Percentiles rank a stretch among this genome's conserved stretches.
Conservation (phyloP, 1,140 invertebrate genomes). For the Hypsibius dujardini region DNA sequence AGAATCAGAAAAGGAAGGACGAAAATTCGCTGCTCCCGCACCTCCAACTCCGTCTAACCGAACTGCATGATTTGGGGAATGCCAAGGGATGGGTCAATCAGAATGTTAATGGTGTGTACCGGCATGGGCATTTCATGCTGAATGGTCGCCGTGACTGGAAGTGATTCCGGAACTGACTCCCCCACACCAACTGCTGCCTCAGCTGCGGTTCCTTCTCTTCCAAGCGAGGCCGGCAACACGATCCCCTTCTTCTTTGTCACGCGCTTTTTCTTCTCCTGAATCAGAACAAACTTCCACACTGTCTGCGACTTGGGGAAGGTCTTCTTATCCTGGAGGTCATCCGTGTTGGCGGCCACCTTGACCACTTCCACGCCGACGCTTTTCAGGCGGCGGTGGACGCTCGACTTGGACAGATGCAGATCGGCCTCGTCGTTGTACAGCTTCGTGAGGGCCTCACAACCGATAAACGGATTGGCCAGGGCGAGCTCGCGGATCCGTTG, state of each 20-base stretch:
- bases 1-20: too few relatives aligned
- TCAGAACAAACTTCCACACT: not conserved
- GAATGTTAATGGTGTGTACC: constrained; percentile 1
- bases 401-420: not conserved
- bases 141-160: too few relatives aligned
- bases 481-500: not conserved
- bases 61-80: not conserved
- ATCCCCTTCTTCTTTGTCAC: not conserved
- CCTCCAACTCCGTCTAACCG: too few relatives aligned
- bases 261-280: not conserved
- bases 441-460: constrained; percentile 2
- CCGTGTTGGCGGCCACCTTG: not conserved
- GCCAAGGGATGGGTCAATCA: not conserved
- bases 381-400: constrained; percentile 1
- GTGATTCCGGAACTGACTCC: too few relatives aligned
- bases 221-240: not conserved
- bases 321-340: not conserved
- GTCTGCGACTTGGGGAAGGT: not conserved
- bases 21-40: too few relatives aligned
- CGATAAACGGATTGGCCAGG: not conserved
- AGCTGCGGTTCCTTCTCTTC: not conserved
- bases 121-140: too few relatives aligned
- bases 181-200: too few relatives aligned
- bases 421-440: not conserved
- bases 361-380: not conserved